phyloP scores from a whole-genome alignment of 2,888 invertebrate genomes.

The Alitta virens region DNA sequence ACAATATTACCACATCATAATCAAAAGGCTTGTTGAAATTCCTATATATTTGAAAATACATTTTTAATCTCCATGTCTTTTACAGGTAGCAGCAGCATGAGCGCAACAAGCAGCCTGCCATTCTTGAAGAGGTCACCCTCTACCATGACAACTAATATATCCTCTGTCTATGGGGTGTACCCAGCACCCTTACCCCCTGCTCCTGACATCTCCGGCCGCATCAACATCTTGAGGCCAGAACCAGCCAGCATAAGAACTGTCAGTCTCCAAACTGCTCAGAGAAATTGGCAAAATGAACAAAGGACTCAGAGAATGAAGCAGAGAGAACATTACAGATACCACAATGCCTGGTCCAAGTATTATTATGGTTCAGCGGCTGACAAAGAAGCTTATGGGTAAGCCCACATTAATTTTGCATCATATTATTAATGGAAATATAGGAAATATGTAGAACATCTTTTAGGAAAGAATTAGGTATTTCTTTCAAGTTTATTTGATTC shows the following conservation, averaged over 20 bases:
- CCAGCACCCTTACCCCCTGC: constrained; percentile 25
- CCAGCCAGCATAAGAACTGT: constrained; percentile 39
- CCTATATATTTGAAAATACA: too few relatives aligned
- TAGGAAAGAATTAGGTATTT: too few relatives aligned
- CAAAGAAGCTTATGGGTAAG: constrained; percentile 50
- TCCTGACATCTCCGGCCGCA: constrained; percentile 22
- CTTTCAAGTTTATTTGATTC: too few relatives aligned
- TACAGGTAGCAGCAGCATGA: too few relatives aligned
- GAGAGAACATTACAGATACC: constrained; percentile 49
- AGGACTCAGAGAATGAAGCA: constrained; percentile 48
- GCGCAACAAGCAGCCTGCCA: too few relatives aligned
- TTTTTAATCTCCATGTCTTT: too few relatives aligned
- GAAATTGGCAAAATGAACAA: constrained; percentile 51
- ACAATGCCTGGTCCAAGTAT: constrained; percentile 52
- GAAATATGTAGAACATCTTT: too few relatives aligned
- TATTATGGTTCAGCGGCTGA: constrained; percentile 52
- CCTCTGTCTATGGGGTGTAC: constrained; percentile 22
- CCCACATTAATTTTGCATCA: too few relatives aligned
- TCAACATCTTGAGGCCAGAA: constrained; percentile 47
- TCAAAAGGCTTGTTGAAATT: too few relatives aligned
- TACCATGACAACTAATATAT: neutral
- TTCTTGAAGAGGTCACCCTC: too few relatives aligned
- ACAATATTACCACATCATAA: too few relatives aligned
- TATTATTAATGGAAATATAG: too few relatives aligned
- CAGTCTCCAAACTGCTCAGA: constrained; percentile 48